Evolutionary conservation across 1,140 invertebrate species (phyloP), one percentile per base, ranked within the genome.

Genomic region (Drosophila parvula): DNA sequence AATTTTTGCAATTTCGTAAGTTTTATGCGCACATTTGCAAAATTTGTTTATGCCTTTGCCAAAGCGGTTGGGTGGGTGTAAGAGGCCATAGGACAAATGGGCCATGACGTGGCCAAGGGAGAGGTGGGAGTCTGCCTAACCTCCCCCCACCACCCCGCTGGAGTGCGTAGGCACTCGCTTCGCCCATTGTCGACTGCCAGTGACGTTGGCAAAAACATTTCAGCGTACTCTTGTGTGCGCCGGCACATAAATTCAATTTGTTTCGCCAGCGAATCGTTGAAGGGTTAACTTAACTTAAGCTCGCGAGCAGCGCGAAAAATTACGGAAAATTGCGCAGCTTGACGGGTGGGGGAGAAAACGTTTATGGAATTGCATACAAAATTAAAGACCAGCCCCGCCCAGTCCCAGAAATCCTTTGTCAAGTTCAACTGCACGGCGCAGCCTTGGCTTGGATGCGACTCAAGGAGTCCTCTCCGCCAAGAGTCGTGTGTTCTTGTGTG

Each of bases 1-100:
- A 63, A 78, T 78, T 73, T 89, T 79, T 83, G 83, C 83, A 78
- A 89, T 89, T 86, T 83, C 63, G 84, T 78, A 86, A 80, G 84
- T 86, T 86, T 86, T 83, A 88, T 86, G 79, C 77, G 71, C 53
- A 79, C 79, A 88, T 86, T 83, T 74, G 79, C 83, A 64, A 82
- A 84, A 83, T 86, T 82, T 86, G 76, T 74, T 79, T 86, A 74
- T 77, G 76, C 83, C 50, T 18, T 75, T 75, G 81, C 43, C 63
- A 65, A 59, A 43, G 27, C 41, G 38, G 27, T 30, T 22, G 61
- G 16, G n/a, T n/a, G 40, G 38, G 53, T 22, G 61, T 41, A 30
- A 57, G 45, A 56, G 41, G 50, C 38, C 62, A 57, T 74, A 74
- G 71, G 36, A 65, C 53, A 44, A 58, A 59, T 62, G 40, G 68